Conservation (phyloP, 2,797 vertebrate species). For the Neosilurus hyrtlii region DNA sequence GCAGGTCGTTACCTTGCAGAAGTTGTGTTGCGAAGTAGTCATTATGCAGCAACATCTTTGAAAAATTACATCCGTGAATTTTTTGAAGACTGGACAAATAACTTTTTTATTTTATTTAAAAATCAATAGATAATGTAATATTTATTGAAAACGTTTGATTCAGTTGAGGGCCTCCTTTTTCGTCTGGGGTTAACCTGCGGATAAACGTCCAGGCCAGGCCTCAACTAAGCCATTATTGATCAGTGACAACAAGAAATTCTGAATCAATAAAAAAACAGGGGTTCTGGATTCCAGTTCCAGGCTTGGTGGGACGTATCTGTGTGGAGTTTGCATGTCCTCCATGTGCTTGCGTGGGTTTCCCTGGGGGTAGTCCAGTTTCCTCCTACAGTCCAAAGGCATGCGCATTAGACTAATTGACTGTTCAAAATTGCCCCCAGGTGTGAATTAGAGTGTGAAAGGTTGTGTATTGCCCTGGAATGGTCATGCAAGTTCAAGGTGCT, state of each 20-base stretch:
- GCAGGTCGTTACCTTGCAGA: neutral
- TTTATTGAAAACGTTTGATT: neutral
- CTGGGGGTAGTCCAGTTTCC: too few species aligned
- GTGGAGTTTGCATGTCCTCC: too few species aligned
- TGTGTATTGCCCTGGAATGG: too few species aligned
- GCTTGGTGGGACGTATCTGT: too few species aligned
- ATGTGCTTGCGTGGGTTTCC: too few species aligned
- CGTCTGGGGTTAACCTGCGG: too few species aligned
- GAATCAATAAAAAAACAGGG: neutral
- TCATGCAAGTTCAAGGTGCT: too few species aligned
- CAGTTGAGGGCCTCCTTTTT: neutral
- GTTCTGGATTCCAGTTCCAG: too few species aligned
- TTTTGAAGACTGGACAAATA: neutral
- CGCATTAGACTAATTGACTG: too few species aligned
- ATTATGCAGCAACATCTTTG: neutral
- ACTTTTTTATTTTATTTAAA: neutral
- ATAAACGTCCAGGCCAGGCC: neutral
- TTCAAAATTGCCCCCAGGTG: too few species aligned
- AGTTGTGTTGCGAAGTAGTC: neutral
- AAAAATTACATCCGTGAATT: neutral
- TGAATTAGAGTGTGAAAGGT: too few species aligned
- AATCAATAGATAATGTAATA: neutral
- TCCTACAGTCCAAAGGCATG: too few species aligned
- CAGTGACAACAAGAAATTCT: neutral
- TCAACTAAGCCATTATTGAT: neutral